Base-by-base conservation (phyloP, 1,140 invertebrate species). In the Drosophila insularis region DNA sequence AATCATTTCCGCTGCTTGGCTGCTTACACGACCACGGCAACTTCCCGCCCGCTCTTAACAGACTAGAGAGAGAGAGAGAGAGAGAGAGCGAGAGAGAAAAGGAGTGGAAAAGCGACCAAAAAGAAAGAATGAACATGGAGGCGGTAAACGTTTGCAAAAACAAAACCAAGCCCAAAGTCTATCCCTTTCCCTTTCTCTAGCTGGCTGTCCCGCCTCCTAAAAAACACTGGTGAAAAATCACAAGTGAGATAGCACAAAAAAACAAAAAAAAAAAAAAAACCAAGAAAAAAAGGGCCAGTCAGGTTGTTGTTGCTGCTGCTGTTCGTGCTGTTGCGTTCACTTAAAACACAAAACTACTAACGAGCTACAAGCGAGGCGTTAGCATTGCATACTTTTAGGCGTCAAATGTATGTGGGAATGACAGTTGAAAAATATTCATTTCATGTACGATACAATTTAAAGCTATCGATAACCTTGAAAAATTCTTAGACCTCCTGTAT, bases 1-100 rank as follows among this genome's bases (percentile, higher is more conserved):
- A 90, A 90, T 90, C 89, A 90, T 90, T 90, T 90, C 89, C 89
- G 89, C 89, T 90, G 89, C 84, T 89, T 89, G 84, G 84, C 84
- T 90, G 87, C 86, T 86, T 90, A 90, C 86, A 90, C 86, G 78
- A 86, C 86, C 86, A 81, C 39, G 59, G 72, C 71, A 67, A 73
- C 71, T 76, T 69, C 65, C 63, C 71, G 19, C 65, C 62, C 63
- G 58, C 50, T 54, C 13, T 17, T 43, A 53, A 53, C 7, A 50
- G 43, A 50, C 27, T 27, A 59, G 53, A n/a, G 35, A 13, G 11
- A 37, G 35, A 37, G 35, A 37, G 35, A 37, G 11, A 37, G 35
- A 13, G 11, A 37, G 11, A 37, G 6, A 35, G 43, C 8, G 17
- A 35, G 8, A 11, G 32, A 4, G 27, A 27, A 5, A 27, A 35